Evolutionary conservation across 53 echinoderm and acorn worm genomes (phyloP).

Genomic region (Astropecten irregularis): DNA sequence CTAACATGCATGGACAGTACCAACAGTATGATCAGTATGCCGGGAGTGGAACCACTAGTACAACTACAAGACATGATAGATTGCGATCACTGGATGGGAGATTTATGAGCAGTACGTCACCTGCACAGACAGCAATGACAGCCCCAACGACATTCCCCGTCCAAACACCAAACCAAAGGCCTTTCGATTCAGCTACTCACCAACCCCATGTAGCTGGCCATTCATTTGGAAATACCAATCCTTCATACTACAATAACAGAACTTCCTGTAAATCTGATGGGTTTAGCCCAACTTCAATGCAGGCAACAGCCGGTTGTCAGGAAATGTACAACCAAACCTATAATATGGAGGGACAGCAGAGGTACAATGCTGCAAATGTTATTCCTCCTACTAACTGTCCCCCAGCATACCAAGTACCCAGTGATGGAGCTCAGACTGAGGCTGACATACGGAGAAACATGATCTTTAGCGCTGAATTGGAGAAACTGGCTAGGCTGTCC

Average conservation of each 20-base stretch:
- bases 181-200: slow-evolving; percentile 23
- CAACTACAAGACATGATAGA: slow-evolving; percentile 16
- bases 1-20: slow-evolving; percentile 40
- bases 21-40: slow-evolving; percentile 40
- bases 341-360: slow-evolving; percentile 42
- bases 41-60: not conserved
- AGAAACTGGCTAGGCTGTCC: slow-evolving; percentile 95
- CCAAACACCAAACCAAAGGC: slow-evolving; percentile 46
- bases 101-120: not conserved
- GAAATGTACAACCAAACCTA: slow-evolving; percentile 53
- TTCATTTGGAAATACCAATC: slow-evolving; percentile 14
- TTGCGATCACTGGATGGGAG: slow-evolving; percentile 32
- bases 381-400: not conserved
- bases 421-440: slow-evolving; percentile 5
- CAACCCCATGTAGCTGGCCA: slow-evolving; percentile 18
- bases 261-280: slow-evolving; percentile 41
- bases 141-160: slow-evolving; percentile 11
- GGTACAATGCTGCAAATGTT: slow-evolving; percentile 7
- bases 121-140: slow-evolving; percentile 1
- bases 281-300: slow-evolving; percentile 52
- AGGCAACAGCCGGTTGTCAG: slow-evolving; percentile 16
- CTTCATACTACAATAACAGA: slow-evolving; percentile 47
- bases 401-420: slow-evolving; percentile 22
- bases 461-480: slow-evolving; percentile 94
- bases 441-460: slow-evolving; percentile 55